Evolutionary conservation across 2,797 vertebrate species (phyloP), one percentile per base, ranked within the genome.

Genomic region (Paguma larvata): DNA sequence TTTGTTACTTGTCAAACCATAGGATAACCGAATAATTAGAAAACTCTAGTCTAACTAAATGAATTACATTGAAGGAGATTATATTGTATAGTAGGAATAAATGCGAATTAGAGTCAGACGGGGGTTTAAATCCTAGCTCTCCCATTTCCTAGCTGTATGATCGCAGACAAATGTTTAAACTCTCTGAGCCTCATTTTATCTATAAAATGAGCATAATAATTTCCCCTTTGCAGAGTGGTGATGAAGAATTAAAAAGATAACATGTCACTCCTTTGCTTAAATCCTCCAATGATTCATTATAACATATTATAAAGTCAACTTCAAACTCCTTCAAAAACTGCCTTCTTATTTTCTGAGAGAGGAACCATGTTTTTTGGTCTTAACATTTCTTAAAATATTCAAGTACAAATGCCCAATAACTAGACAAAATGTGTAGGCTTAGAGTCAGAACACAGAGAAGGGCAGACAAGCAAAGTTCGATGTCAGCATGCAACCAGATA

Each of bases 201-300:
- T 65, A 88, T 51, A 91, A 88, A 41, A 83, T 41, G 27, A 32
- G 19, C 32, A 87, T 78, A 56, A 46, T 70, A 80, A 86, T 85
- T 86, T 89, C 25, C 59, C 63, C 79, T 32, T 41, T 75, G 30
- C 32, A 88, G n/a, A 91, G 25, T 15, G 86, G 32, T 59, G 63
- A 78, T 75, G 34, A 93, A 67, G 75, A 80, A 68, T 89, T 68
- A 9, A 82, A 97, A 95, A 94, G 44, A 94, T n/a, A 94, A 65
- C 30, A 27, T 30, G 46, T 34, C 12, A 44, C 38, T 91, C 27
- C 25, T 85, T 41, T 89, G 14, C 59, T 88, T 95, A 91, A 95
- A 86, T 46, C 32, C 32, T 83, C 67, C 62, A 95, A 63, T 53
- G 46, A 96, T 51, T 46, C 44, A 87, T 53, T 87, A 46, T 63